These are phyloP conservation scores for Melanotaenia maccullochi DNA, from an alignment of 2,797 vertebrate genomes.

Conservation along the genomic window DNA sequence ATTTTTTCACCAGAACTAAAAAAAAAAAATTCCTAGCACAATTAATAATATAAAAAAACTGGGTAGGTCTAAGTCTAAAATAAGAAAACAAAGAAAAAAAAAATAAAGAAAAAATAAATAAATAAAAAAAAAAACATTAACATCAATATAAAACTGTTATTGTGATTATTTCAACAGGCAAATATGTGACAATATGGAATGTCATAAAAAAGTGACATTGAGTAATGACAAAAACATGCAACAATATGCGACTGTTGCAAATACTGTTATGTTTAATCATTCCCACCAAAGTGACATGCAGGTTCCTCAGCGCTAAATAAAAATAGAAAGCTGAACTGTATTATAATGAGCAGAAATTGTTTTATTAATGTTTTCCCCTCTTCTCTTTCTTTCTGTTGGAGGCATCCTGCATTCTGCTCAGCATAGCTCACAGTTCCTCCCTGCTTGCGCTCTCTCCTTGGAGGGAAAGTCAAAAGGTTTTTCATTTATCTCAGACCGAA, in stretches of 20 bases:
- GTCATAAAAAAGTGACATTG: conserved; percentile 73
- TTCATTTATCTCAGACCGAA: conserved; percentile 82
- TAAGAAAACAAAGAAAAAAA: conserved; percentile 14
- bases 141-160: conserved; percentile 36
- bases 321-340: conserved; percentile 69
- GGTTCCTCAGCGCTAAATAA: conserved; percentile 63
- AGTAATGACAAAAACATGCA: conserved; percentile 70
- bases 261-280: conserved; percentile 63
- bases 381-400: conserved; percentile 47
- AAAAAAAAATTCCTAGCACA: neutral
- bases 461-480: conserved; percentile 82
- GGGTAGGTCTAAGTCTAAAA: conserved; percentile 28
- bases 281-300: conserved; percentile 56
- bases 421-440: conserved; percentile 74
- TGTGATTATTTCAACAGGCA: conserved; percentile 61
- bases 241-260: conserved; percentile 56
- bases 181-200: conserved; percentile 64
- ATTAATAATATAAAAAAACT: conserved; percentile 13
- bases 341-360: conserved; percentile 75
- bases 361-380: conserved; percentile 74
- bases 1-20: neutral
- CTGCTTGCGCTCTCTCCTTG: conserved; percentile 74
- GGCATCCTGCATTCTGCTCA: conserved; percentile 64
- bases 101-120: conserved; percentile 2
- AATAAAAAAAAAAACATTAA: conserved; percentile 16